These are phyloP conservation scores for Protodeltote pygarga DNA, from an alignment of 2,888 invertebrate species.

Conservation along the genomic window DNA sequence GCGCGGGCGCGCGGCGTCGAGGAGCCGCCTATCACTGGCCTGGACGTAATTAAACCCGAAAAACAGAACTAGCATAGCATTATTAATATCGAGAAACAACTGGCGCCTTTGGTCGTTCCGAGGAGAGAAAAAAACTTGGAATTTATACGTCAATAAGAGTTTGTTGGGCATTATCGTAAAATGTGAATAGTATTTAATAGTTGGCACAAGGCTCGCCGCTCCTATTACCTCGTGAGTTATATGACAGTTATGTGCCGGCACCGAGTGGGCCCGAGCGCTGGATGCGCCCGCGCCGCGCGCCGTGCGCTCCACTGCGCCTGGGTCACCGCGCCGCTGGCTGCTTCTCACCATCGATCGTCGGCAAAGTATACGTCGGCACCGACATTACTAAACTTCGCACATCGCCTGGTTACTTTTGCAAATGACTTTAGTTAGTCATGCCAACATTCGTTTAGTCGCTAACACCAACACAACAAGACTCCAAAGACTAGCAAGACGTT, in stretches of 20 bases:
- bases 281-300: conserved; percentile 18
- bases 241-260: conserved; percentile 71
- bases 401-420: not conserved
- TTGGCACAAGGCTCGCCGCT: conserved; percentile 81
- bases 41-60: conserved; percentile 79
- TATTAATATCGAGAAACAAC: conserved; percentile 80
- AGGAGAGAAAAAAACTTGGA: conserved; percentile 65
- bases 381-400: not conserved
- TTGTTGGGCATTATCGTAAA: conserved; percentile 84
- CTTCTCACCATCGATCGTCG: not conserved
- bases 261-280: conserved; percentile 17
- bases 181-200: conserved; percentile 83
- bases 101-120: conserved; percentile 80
- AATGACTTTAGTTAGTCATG: not conserved
- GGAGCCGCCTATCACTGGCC: conserved; percentile 58
- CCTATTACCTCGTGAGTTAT: conserved; percentile 82
- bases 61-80: conserved; percentile 76
- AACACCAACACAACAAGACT: too few relatives aligned
- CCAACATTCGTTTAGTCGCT: not conserved
- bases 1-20: too few relatives aligned
- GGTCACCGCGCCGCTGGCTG: conserved; percentile 2
- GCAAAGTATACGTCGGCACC: not conserved
- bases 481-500: not conserved
- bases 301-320: conserved; percentile 3
- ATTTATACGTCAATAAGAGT: conserved; percentile 84